Conservation (phyloP, 2,888 invertebrate species). For the Nyleta sp. region DNA sequence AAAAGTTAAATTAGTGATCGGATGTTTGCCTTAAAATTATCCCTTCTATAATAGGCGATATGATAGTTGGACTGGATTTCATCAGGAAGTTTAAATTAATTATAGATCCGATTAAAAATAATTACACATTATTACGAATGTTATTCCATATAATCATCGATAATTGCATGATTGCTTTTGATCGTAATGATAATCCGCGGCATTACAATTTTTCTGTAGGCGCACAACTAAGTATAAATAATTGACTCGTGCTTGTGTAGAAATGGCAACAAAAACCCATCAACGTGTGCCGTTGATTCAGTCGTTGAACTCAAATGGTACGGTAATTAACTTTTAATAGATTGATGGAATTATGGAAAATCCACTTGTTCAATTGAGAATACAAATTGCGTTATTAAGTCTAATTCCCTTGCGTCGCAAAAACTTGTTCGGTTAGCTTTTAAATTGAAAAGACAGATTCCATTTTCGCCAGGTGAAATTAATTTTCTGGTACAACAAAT, state of each 20-base stretch:
- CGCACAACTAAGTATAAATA: constrained; percentile 23
- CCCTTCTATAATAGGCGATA: no score
- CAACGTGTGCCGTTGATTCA: constrained; percentile 14
- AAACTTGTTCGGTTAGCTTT: background rate
- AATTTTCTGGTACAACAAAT: background rate
- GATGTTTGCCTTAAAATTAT: no score
- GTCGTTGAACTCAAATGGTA: background rate
- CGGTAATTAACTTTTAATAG: constrained; percentile 6
- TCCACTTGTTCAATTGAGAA: background rate
- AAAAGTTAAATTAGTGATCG: no score
- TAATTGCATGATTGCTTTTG: constrained; percentile 44
- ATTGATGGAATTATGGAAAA: constrained; percentile 1
- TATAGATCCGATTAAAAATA: constrained; percentile 49
- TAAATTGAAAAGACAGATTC: background rate
- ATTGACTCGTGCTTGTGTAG: constrained; percentile 11
- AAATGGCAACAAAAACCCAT: constrained; percentile 14
- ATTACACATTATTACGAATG: constrained; percentile 46
- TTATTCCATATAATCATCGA: constrained; percentile 47
- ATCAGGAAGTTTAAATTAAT: no score
- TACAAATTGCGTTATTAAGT: background rate
- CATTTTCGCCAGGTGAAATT: background rate
- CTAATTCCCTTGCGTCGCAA: background rate
- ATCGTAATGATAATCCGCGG: constrained; percentile 15
- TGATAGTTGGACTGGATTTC: no score
- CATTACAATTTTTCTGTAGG: constrained; percentile 6